Conservation (phyloP, 2,113 vertebrate genomes). For the Eulemur rufifrons region DNA sequence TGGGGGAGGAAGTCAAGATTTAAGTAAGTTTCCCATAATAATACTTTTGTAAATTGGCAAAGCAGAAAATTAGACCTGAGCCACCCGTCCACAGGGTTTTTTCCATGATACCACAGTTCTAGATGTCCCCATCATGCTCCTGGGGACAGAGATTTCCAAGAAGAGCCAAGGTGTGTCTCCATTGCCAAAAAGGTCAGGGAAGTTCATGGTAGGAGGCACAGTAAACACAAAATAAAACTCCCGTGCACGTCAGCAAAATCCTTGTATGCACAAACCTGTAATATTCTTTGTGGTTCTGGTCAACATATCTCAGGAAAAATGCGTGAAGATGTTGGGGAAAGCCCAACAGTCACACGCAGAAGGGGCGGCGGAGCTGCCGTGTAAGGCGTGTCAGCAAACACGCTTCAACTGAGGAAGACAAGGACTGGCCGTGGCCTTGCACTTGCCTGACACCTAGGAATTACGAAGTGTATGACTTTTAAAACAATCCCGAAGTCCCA, state of each 20-base stretch:
- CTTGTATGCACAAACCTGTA: neutral
- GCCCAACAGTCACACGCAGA: neutral
- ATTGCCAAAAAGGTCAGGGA: neutral
- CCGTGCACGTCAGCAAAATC: neutral
- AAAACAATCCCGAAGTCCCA: neutral
- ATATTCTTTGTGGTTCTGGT: neutral
- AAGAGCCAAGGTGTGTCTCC: neutral
- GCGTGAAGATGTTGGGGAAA: neutral
- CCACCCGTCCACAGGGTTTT: neutral
- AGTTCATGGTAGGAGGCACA: neutral
- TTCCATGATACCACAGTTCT: neutral
- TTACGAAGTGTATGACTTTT: neutral
- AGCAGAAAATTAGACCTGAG: neutral
- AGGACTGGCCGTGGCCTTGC: neutral
- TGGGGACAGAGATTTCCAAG: conserved; percentile 11
- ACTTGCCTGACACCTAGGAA: neutral
- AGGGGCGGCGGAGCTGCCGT: neutral
- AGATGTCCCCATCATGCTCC: conserved; percentile 6
- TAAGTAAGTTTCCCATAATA: neutral
- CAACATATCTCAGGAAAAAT: neutral
- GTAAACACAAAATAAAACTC: neutral
- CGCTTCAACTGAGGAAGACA: neutral
- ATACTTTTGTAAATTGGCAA: neutral
- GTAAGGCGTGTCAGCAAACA: neutral
- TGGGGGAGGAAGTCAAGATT: neutral